Evolutionary conservation across 2,113 vertebrate species (phyloP).

Genomic region (Probosciger aterrimus): DNA sequence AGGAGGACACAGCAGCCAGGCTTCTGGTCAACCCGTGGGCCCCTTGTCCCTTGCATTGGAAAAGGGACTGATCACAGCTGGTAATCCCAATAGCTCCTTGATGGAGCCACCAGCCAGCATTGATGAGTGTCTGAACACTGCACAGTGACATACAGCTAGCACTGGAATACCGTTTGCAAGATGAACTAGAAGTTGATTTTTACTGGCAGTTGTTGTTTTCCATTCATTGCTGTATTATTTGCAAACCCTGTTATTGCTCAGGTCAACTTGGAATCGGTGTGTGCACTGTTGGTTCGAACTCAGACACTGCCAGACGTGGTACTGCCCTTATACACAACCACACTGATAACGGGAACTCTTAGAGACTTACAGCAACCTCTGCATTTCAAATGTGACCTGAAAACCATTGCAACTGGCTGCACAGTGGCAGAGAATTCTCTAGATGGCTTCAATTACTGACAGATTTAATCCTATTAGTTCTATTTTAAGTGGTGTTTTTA

Average conservation of each 20-base stretch:
- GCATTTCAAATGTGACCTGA: background rate
- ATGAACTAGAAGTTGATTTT: background rate
- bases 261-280: background rate
- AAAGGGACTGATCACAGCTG: background rate
- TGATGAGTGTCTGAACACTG: background rate
- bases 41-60: background rate
- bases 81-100: background rate
- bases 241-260: background rate
- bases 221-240: background rate
- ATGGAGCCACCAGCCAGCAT: background rate
- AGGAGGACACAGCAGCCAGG: background rate
- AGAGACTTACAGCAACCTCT: background rate
- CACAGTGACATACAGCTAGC: fast-evolving
- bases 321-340: background rate
- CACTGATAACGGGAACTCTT: background rate
- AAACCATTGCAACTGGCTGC: background rate
- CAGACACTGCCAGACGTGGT: background rate
- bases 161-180: background rate
- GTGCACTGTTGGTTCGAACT: background rate
- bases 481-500: background rate
- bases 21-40: background rate
- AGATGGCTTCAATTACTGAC: background rate
- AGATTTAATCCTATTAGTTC: background rate
- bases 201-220: background rate
- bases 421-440: background rate